These are phyloP conservation scores for Cephus nigrinus DNA, from an alignment of 2,888 invertebrate genomes.

Conservation along the genomic window DNA sequence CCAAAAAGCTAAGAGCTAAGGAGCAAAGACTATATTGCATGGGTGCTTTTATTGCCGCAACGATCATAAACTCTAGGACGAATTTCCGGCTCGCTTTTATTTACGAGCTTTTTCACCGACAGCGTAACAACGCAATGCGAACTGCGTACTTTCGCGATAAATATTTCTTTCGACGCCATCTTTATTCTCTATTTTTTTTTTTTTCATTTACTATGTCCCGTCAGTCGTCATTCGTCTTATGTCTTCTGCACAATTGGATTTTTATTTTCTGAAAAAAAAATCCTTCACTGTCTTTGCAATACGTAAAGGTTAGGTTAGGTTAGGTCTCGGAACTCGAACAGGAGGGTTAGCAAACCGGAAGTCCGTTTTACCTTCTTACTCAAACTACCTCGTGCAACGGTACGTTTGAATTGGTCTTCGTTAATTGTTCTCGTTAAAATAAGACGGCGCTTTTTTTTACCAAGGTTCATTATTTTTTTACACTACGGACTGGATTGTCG, in stretches of 20 bases:
- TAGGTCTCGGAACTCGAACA: background rate
- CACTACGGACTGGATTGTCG: background rate
- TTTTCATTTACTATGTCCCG: background rate
- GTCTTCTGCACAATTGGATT: background rate
- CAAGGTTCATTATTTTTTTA: background rate
- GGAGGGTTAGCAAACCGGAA: background rate
- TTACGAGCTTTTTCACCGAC: background rate
- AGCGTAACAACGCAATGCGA: background rate
- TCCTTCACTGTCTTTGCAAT: background rate
- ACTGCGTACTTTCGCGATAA: background rate
- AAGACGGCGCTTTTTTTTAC: background rate
- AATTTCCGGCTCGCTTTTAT: background rate
- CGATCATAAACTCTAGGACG: background rate
- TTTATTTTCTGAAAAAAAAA: background rate
- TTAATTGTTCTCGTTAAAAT: background rate
- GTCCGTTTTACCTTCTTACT: background rate
- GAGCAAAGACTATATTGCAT: background rate
- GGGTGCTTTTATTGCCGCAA: conserved; percentile 1
- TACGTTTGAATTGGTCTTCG: background rate
- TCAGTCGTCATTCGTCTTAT: background rate
- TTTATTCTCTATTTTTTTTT: background rate
- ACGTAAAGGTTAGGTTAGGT: background rate
- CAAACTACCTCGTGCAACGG: background rate
- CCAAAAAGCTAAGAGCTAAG: background rate
- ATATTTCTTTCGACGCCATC: background rate